Conservation (phyloP, 2,113 vertebrate genomes). For the Bostrychus sinensis region DNA sequence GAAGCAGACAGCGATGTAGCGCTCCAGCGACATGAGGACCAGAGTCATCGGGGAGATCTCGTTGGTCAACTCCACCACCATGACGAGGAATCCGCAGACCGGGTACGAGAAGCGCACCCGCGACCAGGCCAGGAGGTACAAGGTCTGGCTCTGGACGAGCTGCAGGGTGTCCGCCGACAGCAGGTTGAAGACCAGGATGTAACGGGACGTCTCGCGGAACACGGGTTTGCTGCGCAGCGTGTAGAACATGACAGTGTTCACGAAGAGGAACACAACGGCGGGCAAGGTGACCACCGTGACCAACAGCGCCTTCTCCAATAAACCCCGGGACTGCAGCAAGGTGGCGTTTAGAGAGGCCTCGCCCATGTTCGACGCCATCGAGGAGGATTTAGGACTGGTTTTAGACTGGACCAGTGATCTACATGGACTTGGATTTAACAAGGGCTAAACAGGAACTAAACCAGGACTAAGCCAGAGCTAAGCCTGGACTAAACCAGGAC, state of each 20-base stretch:
- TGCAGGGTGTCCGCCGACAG: constrained; percentile 54
- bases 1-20: constrained; percentile 67
- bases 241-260: constrained; percentile 43
- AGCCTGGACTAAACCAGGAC: no score
- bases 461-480: no score
- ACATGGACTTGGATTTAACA: no score
- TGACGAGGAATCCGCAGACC: constrained; percentile 27
- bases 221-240: constrained; percentile 38
- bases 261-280: constrained; percentile 36
- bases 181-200: constrained; percentile 59
- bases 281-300: neutral
- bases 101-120: constrained; percentile 2
- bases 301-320: neutral
- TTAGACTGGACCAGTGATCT: no score
- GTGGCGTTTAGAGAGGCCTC: neutral
- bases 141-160: constrained; percentile 25
- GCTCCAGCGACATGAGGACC: constrained; percentile 70
- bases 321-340: neutral
- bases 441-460: no score
- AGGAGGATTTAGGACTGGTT: no score
- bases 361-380: no score
- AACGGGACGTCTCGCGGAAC: constrained; percentile 50
- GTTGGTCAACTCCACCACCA: constrained; percentile 3
- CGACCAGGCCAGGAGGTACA: constrained; percentile 22
- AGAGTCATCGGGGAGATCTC: constrained; percentile 58